A percentile compares a stretch with the other conserved stretches of the same genome.
phyloP scores from a whole-genome alignment of 2,113 vertebrate genomes.

The Odontophorus gujanensis region DNA sequence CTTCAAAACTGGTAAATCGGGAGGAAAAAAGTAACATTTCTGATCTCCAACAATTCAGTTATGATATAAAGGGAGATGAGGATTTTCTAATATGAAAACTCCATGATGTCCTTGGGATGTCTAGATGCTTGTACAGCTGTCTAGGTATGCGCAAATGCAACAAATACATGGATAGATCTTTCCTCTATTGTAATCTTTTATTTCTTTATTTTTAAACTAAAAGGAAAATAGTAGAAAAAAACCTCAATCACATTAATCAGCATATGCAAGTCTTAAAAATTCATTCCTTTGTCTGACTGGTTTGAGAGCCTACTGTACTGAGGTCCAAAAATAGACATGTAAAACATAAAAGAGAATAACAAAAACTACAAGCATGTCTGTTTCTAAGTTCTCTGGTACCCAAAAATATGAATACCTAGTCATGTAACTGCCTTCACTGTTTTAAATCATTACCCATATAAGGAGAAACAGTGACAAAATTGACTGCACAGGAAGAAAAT shows the following conservation, averaged over 20 bases:
- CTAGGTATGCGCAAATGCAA: background rate
- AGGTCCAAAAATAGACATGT: background rate
- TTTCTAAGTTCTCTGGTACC: background rate
- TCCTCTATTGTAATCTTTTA: background rate
- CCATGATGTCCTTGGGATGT: background rate
- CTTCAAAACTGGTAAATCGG: background rate
- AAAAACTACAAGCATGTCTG: background rate
- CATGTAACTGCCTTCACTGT: background rate
- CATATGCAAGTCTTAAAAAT: background rate
- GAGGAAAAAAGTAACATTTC: background rate
- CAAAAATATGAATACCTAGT: background rate
- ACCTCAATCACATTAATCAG: background rate
- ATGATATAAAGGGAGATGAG: background rate
- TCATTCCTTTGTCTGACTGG: background rate
- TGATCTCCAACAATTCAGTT: background rate
- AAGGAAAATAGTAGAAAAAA: background rate
- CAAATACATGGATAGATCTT: background rate
- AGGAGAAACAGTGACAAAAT: background rate
- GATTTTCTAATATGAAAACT: background rate
- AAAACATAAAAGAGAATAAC: background rate
- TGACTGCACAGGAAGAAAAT: background rate
- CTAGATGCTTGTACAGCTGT: background rate
- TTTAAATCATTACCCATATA: background rate
- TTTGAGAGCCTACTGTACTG: rapidly evolving
- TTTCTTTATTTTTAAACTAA: background rate